These are phyloP conservation scores for Neodiprion lecontei DNA, from an alignment of 1,140 invertebrate genomes.

Conservation along the genomic window DNA sequence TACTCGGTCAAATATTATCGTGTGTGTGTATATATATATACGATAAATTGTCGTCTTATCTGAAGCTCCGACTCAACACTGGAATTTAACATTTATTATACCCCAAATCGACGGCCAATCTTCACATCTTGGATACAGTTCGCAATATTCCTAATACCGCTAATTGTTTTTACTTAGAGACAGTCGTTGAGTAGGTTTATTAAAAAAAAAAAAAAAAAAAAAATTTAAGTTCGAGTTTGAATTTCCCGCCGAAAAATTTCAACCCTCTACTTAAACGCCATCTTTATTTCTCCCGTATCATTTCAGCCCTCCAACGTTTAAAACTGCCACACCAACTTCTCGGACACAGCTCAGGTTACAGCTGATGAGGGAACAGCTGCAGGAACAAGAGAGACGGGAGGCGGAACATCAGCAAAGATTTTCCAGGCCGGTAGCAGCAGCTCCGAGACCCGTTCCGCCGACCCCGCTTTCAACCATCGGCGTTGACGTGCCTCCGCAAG, in stretches of 20 bases:
- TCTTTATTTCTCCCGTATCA: conserved; percentile 37
- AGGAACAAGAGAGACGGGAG: conserved; percentile 74
- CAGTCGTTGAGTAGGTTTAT: too few species aligned
- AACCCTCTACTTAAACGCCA: too few species aligned
- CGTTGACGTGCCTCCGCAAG: conserved; percentile 80
- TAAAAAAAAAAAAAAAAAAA: too few species aligned
- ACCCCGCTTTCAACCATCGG: conserved; percentile 67
- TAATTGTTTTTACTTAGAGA: too few species aligned
- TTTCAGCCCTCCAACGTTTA: conserved; percentile 82
- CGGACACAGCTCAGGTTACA: conserved; percentile 86
- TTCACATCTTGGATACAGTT: too few species aligned
- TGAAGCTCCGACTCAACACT: neutral
- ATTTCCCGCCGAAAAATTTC: too few species aligned
- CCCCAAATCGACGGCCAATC: too few species aligned
- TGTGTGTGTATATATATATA: neutral
- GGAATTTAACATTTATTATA: too few species aligned
- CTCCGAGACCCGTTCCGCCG: conserved; percentile 62
- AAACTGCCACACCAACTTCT: conserved; percentile 79
- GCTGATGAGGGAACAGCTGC: conserved; percentile 82
- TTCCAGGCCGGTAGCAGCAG: conserved; percentile 60
- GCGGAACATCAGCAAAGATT: conserved; percentile 65
- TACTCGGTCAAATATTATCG: neutral
- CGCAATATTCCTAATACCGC: too few species aligned
- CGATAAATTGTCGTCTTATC: neutral
- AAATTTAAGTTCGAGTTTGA: too few species aligned